A percentile compares a stretch with the other conserved stretches of the same genome.
These are phyloP conservation scores for Eptatretus atami DNA, from an alignment of 2,797 vertebrate genomes.

Conservation along the genomic window DNA sequence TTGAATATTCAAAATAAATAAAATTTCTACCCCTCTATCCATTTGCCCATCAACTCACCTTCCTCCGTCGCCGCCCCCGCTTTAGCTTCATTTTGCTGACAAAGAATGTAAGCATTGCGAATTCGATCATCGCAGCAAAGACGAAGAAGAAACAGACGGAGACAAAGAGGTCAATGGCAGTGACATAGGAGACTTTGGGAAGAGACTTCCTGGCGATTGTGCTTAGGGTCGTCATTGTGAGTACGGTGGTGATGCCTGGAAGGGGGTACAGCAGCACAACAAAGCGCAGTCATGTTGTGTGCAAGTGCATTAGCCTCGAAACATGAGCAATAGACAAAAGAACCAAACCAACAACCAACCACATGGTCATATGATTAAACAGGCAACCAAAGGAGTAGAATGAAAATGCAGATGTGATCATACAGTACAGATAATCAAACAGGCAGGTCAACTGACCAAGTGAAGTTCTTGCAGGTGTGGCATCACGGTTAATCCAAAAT, in stretches of 20 bases:
- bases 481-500: constrained; percentile 92
- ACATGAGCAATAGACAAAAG: too few species aligned
- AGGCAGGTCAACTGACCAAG: constrained; percentile 24
- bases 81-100: constrained; percentile 30
- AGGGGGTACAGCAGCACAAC: not conserved
- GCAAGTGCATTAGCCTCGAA: too few species aligned
- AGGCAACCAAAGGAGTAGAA: too few species aligned
- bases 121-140: constrained; percentile 91
- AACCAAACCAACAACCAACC: too few species aligned
- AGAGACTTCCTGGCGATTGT: constrained; percentile 61
- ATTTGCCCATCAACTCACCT: too few species aligned
- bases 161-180: constrained; percentile 85
- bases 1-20: too few species aligned
- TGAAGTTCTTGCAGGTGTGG: constrained; percentile 66
- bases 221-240: constrained; percentile 88
- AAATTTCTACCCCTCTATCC: too few species aligned
- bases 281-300: too few species aligned
- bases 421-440: not conserved
- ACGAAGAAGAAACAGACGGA: constrained; percentile 89
- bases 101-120: constrained; percentile 69
- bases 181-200: constrained; percentile 69
- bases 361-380: too few species aligned
- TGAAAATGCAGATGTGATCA: too few species aligned
- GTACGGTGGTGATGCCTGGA: constrained; percentile 66
- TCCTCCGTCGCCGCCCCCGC: too few species aligned